Evolutionary conservation across 2,113 vertebrate genomes (phyloP), one percentile per base, ranked within the genome.

Genomic region (Apodemus speciosus): DNA sequence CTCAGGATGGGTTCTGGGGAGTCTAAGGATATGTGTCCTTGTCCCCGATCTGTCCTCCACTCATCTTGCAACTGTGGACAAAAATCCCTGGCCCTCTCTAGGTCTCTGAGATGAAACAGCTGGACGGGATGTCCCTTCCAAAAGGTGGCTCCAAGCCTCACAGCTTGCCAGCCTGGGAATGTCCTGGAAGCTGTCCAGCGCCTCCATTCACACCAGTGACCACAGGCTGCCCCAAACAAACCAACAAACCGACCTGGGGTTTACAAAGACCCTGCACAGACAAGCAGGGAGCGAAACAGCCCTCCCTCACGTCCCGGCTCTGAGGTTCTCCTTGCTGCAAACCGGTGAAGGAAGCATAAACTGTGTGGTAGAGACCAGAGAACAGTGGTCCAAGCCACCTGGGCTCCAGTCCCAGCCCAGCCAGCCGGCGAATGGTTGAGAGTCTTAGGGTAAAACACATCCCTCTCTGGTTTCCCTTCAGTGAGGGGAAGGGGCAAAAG

Each of bases 161-260:
- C 8, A 6, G 79, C 84, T 92, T 1, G 1, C 79, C 81, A 91
- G 94, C 43, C 89, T 89, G 18, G 25, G 76, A 62, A 60, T 56
- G 72, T 32, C 58, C 0, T 96, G 96, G 92, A 92, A 73, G 21
- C 20, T 13, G 35, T 90, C 96, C 92, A 95, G 92, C 43, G 51
- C 75, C 75, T 87, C 27, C 40, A 38, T 87, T 91, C 95, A 96
- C 91, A 94, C 79, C 91, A 91, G 89, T 80, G 93, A 87, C 92
- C 94, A 94, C 94, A 95, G 92, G 92, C 94, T 94, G 89, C 95
- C 95, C 95, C 93, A 93, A 94, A 97, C 95, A 95, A 91, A 95
- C 92, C 95, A 75, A 51, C 95, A 95, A 91, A 95, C 92, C 95
- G 71, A 51, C 79, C 84, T 87, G 84, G 92, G 85, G 58, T 87